phyloP scores from a whole-genome alignment of 1,140 invertebrate genomes.

The Ruditapes philippinarum region DNA sequence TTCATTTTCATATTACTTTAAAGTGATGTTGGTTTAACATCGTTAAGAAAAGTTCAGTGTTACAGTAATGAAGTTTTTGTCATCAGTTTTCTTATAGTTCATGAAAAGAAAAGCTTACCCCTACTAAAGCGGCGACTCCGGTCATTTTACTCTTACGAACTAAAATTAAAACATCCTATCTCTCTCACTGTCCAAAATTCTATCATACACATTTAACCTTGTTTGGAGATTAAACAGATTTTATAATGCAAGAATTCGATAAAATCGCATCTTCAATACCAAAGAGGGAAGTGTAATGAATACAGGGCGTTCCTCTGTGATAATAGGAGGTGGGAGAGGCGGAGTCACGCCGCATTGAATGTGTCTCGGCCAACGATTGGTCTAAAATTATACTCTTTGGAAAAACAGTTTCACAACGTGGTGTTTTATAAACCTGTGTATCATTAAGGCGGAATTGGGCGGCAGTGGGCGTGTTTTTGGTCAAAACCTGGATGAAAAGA shows the following conservation, averaged over 20 bases:
- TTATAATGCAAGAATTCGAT: slow-evolving; percentile 41
- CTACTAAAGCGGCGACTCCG: slow-evolving; percentile 56
- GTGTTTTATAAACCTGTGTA: slow-evolving; percentile 18
- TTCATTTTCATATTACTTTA: slow-evolving; percentile 21
- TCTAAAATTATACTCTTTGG: slow-evolving; percentile 32
- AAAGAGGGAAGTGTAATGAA: slow-evolving; percentile 13
- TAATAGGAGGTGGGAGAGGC: slow-evolving; percentile 52
- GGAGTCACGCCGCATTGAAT: slow-evolving; percentile 46
- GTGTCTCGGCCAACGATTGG: slow-evolving; percentile 34
- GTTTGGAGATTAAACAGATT: slow-evolving; percentile 38
- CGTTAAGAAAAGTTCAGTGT: neutral
- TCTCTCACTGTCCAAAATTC: neutral
- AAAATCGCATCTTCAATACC: slow-evolving; percentile 40
- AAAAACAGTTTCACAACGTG: neutral
- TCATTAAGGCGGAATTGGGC: slow-evolving; percentile 45
- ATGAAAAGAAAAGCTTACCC: slow-evolving; percentile 46
- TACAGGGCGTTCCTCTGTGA: slow-evolving; percentile 40
- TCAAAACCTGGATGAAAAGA: slow-evolving; percentile 27
- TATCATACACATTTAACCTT: slow-evolving; percentile 37
- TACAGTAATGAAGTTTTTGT: neutral
- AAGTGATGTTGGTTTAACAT: slow-evolving; percentile 2
- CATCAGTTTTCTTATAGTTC: neutral
- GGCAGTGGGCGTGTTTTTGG: slow-evolving; percentile 33
- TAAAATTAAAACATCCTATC: slow-evolving; percentile 33
- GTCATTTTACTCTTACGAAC: slow-evolving; percentile 53